phyloP scores from a whole-genome alignment of 1,140 invertebrate species.

The Colletes gigas region DNA sequence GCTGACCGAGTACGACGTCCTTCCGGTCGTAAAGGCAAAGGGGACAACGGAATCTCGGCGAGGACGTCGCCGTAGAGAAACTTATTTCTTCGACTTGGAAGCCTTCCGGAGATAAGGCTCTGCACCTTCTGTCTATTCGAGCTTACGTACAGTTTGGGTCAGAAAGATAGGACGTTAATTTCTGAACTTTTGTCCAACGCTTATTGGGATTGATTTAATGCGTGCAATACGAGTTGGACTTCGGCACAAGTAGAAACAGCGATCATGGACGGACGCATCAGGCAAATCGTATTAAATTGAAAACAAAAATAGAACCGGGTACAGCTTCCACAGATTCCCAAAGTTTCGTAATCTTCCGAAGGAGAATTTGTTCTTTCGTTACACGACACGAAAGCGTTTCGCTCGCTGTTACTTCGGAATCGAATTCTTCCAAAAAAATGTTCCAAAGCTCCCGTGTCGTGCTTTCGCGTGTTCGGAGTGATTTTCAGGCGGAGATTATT shows the following conservation, averaged over 20 bases:
- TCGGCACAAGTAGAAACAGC: no score
- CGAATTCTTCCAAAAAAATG: neutral
- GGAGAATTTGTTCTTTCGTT: neutral
- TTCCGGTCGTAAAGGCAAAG: slow-evolving; percentile 51
- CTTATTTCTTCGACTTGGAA: slow-evolving; percentile 5
- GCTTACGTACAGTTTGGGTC: neutral
- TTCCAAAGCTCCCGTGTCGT: neutral
- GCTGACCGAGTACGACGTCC: slow-evolving; percentile 36
- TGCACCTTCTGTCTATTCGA: slow-evolving; percentile 1
- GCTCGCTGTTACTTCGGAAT: neutral
- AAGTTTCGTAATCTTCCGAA: no score
- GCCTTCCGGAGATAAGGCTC: slow-evolving; percentile 24
- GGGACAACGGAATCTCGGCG: slow-evolving; percentile 29
- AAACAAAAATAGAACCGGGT: no score
- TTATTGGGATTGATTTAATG: no score
- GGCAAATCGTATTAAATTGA: no score
- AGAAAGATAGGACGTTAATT: no score
- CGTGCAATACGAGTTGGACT: no score
- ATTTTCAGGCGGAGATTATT: neutral
- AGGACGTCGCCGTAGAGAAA: slow-evolving; percentile 20
- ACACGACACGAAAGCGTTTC: no score
- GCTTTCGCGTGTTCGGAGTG: neutral
- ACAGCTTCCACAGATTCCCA: no score
- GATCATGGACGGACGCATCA: no score
- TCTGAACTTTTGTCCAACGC: no score